phyloP scores from a whole-genome alignment of 2,113 vertebrate genomes.

The Etia nguti region DNA sequence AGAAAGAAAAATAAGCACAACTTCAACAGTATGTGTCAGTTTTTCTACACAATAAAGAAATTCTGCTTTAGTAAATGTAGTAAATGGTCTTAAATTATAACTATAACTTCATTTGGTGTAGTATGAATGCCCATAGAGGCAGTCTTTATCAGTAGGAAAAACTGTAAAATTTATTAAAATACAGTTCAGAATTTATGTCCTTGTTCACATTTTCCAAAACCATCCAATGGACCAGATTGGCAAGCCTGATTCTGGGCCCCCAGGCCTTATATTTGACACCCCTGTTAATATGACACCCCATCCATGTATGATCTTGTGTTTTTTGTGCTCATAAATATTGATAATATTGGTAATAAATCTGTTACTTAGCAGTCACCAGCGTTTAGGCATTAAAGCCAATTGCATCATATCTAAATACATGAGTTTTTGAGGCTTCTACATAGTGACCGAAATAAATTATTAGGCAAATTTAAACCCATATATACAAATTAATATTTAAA shows the following conservation, averaged over 20 bases:
- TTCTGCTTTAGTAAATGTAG: too few species aligned
- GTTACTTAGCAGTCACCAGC: not conserved
- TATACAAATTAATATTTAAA: not conserved
- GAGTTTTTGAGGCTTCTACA: not conserved
- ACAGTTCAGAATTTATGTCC: not conserved
- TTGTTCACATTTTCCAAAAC: not conserved
- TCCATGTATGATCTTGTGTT: not conserved
- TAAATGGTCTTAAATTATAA: not conserved
- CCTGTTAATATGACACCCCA: not conserved
- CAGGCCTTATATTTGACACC: not conserved
- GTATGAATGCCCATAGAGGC: not conserved
- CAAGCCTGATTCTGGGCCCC: too few species aligned
- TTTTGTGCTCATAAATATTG: not conserved
- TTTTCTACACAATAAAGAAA: too few species aligned
- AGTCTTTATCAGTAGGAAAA: not conserved
- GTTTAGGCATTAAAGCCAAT: not conserved
- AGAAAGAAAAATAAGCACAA: not conserved
- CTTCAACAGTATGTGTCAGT: not conserved
- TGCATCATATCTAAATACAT: not conserved
- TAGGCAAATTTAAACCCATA: not conserved
- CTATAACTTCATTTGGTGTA: not conserved
- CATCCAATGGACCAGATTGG: too few species aligned
- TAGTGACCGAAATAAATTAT: not conserved
- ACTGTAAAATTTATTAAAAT: not conserved
- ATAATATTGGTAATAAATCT: not conserved